These are phyloP conservation scores for Theretra japonica DNA, from an alignment of 2,888 invertebrate species.

Conservation along the genomic window DNA sequence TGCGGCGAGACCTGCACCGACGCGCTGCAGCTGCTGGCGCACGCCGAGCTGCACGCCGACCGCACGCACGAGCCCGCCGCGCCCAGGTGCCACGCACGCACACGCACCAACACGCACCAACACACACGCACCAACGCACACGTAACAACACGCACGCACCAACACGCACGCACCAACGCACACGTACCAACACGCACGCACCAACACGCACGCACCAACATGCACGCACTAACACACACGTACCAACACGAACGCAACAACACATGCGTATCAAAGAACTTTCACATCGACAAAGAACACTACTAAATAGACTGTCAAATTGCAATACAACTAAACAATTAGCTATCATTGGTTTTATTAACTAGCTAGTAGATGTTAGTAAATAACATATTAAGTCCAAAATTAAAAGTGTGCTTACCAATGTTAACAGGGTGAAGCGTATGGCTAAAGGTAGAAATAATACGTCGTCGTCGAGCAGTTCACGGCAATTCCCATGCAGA, in stretches of 20 bases:
- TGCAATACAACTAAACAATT: too few species aligned
- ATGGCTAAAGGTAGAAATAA: conserved; percentile 65
- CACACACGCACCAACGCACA: background rate
- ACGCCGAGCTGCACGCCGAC: conserved; percentile 90
- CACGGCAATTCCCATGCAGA: conserved; percentile 90
- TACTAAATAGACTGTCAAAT: too few species aligned
- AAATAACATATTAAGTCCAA: too few species aligned
- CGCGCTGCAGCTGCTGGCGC: conserved; percentile 90
- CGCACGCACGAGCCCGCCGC: conserved; percentile 78
- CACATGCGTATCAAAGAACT: too few species aligned
- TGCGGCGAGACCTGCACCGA: conserved; percentile 92
- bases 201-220: too few species aligned
- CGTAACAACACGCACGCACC: background rate
- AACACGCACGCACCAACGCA: too few species aligned
- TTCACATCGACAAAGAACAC: too few species aligned
- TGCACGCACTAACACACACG: too few species aligned
- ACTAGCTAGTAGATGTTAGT: too few species aligned
- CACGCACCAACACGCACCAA: background rate
- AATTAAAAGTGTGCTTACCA: background rate
- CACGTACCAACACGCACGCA: too few species aligned
- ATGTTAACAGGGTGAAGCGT: conserved; percentile 51
- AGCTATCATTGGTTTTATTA: too few species aligned
- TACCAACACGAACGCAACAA: too few species aligned
- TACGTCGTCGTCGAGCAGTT: conserved; percentile 57
- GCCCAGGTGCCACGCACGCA: conserved; percentile 31